Evolutionary conservation across 1,140 invertebrate genomes (phyloP).

Genomic region (Monomorium pharaonis): DNA sequence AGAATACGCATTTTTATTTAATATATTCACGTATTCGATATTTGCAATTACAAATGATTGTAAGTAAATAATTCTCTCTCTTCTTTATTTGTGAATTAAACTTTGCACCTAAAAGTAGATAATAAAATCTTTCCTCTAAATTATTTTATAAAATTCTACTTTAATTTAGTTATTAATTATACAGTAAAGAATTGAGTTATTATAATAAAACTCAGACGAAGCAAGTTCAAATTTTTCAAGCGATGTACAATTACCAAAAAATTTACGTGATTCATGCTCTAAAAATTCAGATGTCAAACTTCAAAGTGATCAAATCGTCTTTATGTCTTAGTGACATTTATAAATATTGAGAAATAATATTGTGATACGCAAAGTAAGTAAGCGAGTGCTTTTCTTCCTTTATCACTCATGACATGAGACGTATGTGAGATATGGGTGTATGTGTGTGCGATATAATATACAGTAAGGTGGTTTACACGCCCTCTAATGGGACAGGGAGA

Average conservation of each 20-base stretch:
- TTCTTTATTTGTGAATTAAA: not conserved
- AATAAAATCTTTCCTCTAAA: not conserved
- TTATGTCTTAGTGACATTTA: not conserved
- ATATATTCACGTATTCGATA: not conserved
- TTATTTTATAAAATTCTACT: constrained; percentile 19
- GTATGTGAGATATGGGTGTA: not conserved
- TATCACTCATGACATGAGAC: constrained; percentile 37
- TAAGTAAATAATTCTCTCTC: not conserved
- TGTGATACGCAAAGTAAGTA: not conserved
- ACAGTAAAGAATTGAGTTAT: not conserved
- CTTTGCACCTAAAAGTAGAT: not conserved
- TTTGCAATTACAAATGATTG: not conserved
- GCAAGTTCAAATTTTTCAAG: not conserved
- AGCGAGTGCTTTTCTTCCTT: constrained; percentile 29
- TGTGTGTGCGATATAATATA: constrained; percentile 48
- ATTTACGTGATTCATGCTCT: not conserved
- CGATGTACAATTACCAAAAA: not conserved
- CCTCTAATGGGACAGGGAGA: constrained; percentile 46
- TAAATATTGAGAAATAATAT: not conserved
- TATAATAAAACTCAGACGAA: not conserved
- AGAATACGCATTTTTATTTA: not conserved
- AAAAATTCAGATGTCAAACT: not conserved
- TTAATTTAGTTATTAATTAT: constrained; percentile 20
- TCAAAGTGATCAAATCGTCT: not conserved
- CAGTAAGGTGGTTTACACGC: constrained; percentile 54